Percentiles rank a stretch among this genome's conserved stretches.
These are phyloP conservation scores for Dasysyrphus albostriatus DNA, from an alignment of 2,888 invertebrate genomes.

Conservation along the genomic window DNA sequence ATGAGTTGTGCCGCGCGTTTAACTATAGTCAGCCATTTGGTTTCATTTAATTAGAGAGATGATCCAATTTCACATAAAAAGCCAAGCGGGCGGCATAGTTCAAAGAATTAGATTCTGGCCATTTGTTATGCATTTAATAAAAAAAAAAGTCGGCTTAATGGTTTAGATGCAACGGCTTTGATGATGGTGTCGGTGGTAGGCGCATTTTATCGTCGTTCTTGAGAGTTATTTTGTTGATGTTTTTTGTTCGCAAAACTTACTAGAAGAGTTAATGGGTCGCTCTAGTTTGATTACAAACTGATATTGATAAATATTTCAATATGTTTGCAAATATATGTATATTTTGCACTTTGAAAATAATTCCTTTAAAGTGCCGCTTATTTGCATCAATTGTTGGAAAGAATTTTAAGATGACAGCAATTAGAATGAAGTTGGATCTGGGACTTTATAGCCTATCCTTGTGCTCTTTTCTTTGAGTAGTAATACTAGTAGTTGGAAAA, in stretches of 20 bases:
- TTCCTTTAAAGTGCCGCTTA: conserved; percentile 64
- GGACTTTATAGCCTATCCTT: conserved; percentile 13
- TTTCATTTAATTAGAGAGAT: conserved; percentile 76
- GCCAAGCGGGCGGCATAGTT: conserved; percentile 57
- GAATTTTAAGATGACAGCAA: conserved; percentile 37
- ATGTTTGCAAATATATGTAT: conserved; percentile 53
- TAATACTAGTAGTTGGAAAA: not conserved
- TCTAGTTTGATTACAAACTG: conserved; percentile 73
- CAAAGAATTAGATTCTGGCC: conserved; percentile 71
- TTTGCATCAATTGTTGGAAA: conserved; percentile 12
- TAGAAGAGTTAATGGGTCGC: conserved; percentile 64
- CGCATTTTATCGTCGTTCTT: conserved; percentile 68
- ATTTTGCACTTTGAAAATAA: conserved; percentile 21
- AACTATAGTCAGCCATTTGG: conserved; percentile 65
- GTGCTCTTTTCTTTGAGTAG: not conserved
- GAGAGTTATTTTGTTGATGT: conserved; percentile 23
- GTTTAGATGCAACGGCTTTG: conserved; percentile 73
- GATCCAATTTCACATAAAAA: conserved; percentile 72
- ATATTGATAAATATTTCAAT: conserved; percentile 76
- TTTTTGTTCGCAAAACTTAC: conserved; percentile 30
- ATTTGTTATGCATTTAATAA: conserved; percentile 75
- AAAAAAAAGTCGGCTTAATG: conserved; percentile 72
- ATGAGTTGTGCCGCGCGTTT: conserved; percentile 69
- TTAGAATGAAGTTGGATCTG: not conserved
- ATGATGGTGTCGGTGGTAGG: conserved; percentile 75